phyloP scores from a whole-genome alignment of 2,888 invertebrate genomes.

The Pharmacophagus antenor region DNA sequence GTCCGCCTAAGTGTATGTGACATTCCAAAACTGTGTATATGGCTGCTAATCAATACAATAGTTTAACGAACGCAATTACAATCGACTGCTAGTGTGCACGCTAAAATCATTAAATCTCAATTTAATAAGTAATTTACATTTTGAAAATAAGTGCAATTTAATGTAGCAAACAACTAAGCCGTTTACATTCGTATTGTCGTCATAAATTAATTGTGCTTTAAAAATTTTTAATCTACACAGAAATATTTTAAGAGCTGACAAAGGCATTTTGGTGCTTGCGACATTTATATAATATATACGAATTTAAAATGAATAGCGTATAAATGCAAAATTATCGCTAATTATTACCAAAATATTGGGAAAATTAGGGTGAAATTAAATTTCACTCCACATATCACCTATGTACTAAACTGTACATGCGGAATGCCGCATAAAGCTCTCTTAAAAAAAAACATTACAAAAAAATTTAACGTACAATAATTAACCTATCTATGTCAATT shows the following conservation, averaged over 20 bases:
- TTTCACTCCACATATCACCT: constrained; percentile 61
- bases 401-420: constrained; percentile 66
- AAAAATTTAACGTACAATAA: constrained; percentile 74
- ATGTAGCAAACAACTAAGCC: constrained; percentile 9
- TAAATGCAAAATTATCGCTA: constrained; percentile 11
- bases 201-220: neutral
- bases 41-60: constrained; percentile 11
- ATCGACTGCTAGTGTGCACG: constrained; percentile 21
- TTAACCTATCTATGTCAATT: constrained; percentile 73
- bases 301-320: constrained; percentile 7
- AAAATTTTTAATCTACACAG: neutral
- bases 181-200: neutral
- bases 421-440: constrained; percentile 74
- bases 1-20: constrained; percentile 43
- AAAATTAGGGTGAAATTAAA: constrained; percentile 74
- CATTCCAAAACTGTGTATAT: constrained; percentile 14
- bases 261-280: neutral
- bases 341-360: constrained; percentile 47
- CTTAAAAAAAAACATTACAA: constrained; percentile 71
- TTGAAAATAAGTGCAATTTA: constrained; percentile 21
- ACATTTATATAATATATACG: neutral
- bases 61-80: constrained; percentile 19
- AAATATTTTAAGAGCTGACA: neutral
- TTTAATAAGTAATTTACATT: constrained; percentile 6
- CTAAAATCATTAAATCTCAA: constrained; percentile 24